Percentiles rank a stretch among this genome's conserved stretches.
Evolutionary conservation across 2,888 invertebrate species (phyloP).

Genomic region (Lapara coniferarum): DNA sequence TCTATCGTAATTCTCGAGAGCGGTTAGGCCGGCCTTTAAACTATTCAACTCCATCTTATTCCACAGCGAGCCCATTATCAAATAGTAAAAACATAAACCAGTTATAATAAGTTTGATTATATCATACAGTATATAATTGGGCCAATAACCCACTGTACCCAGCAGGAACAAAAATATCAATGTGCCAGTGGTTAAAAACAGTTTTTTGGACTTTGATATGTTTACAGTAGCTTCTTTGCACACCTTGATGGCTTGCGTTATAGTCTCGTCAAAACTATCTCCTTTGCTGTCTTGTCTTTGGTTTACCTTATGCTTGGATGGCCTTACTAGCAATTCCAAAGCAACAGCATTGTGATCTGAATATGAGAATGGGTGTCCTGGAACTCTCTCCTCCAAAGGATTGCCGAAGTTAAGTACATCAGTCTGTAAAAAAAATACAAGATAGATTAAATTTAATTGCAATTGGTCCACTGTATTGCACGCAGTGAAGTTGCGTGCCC

Average conservation of each 20-base stretch:
- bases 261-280: constrained; percentile 56
- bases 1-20: constrained; percentile 84
- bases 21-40: constrained; percentile 88
- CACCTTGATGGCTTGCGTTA: constrained; percentile 84
- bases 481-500: no score
- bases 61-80: constrained; percentile 93
- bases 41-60: constrained; percentile 91
- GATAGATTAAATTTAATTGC: no score
- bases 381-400: constrained; percentile 89
- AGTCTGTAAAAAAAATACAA: constrained; percentile 52
- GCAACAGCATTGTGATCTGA: constrained; percentile 96
- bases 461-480: no score
- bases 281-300: constrained; percentile 47
- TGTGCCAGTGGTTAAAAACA: constrained; percentile 80
- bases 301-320: constrained; percentile 37
- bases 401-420: constrained; percentile 82
- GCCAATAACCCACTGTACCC: constrained; percentile 77
- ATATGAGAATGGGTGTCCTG: constrained; percentile 88
- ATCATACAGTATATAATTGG: constrained; percentile 76
- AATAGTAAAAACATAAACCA: constrained; percentile 86
- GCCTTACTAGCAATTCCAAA: constrained; percentile 72
- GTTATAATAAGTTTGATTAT: constrained; percentile 85
- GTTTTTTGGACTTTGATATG: constrained; percentile 76
- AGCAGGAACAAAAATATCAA: constrained; percentile 80
- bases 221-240: constrained; percentile 82